Evolutionary conservation across 2,797 vertebrate species (phyloP).

Genomic region (Manis crassicaudata): DNA sequence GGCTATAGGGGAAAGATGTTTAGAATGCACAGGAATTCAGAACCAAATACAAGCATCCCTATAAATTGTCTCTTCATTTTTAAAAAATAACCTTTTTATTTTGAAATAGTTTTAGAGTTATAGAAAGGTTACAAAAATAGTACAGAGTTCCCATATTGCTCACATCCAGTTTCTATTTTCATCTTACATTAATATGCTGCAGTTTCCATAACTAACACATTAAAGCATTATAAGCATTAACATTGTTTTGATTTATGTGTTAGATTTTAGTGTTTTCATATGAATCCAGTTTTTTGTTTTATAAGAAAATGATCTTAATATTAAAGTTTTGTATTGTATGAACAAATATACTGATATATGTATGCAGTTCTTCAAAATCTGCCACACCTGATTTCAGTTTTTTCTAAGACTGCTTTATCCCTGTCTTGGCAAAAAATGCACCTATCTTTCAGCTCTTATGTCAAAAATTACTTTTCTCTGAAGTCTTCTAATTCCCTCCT

Average conservation of each 20-base stretch:
- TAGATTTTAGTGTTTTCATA: background rate
- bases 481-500: background rate
- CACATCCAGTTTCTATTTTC: background rate
- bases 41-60: background rate
- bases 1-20: background rate
- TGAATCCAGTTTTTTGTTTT: background rate
- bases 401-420: background rate
- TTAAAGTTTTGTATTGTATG: background rate
- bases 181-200: background rate
- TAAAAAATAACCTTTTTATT: background rate
- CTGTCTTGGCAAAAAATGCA: background rate
- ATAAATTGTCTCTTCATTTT: background rate
- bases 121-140: background rate
- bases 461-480: background rate
- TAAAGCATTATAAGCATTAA: background rate
- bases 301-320: background rate
- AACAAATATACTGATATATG: background rate
- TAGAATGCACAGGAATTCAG: background rate
- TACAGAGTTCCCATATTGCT: no score
- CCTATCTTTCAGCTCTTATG: background rate
- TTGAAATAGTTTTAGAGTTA: background rate
- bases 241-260: background rate
- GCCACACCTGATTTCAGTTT: background rate
- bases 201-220: background rate
- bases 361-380: background rate